Evolutionary conservation across 2,113 vertebrate species (phyloP), one percentile per base, ranked within the genome.

Genomic region (Sander vitreus): DNA sequence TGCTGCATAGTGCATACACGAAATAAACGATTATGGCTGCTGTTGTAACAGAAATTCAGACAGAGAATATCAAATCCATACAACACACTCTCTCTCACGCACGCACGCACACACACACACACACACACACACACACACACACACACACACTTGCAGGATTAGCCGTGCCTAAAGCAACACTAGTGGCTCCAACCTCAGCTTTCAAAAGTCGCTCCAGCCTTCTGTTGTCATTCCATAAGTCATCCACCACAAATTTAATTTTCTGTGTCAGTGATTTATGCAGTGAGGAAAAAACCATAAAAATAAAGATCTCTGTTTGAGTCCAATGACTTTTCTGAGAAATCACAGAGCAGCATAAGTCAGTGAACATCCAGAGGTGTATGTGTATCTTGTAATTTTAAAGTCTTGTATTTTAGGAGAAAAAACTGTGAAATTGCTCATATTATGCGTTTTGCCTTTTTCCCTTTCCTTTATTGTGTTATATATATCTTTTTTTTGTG

Each of bases 191-290:
- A 89, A 84, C 88, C 87, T 85, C 85, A 72, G 78, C 70, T 85
- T 92, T 91, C 76, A 88, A 90, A 89, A 88, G 75, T 73, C 58
- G 53, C 85, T 84, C 75, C 79, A 85, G 83, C 66, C 71, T 73
- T 90, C 87, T 90, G 89, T 92, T 92, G 90, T 94, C 90, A 82
- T 93, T 92, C 87, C 88, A 88, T 90, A 91, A 92, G 81, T 92
- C 91, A 91, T 90, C 55, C 80, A 66, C 87, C 87, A 78, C 91
- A 86, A 89, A 92, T 86, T 82, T 80, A 83, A 91, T 89, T 88
- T 87, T 91, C 90, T 90, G 76, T 90, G 88, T 87, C 87, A 84
- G 78, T 93, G 88, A 93, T 92, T 94, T 91, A 93, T 88, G 79
- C 84, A 51, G 72, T 88, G 74, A 79, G 81, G 89, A 85, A 90